Evolutionary conservation across 23 tunicate genomes (phyloP), one percentile per base, ranked within the genome.

Genomic region (Oikopleura dioica): DNA sequence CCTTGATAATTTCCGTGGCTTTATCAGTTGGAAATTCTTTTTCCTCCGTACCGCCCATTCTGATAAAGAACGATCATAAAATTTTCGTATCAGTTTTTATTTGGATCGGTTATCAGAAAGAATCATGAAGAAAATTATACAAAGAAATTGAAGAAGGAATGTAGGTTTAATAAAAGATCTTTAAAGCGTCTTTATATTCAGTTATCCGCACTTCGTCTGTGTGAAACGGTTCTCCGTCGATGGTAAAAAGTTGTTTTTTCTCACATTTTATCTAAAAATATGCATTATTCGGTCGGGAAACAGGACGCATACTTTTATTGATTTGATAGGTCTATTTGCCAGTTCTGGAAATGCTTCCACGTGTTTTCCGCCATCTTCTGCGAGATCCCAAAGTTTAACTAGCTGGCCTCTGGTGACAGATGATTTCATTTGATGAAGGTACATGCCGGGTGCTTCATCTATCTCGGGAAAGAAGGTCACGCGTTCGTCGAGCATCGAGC

Each of bases 331-430:
- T 44, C 16, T 44, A 9, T 9, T 44, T 16, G 16, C 9, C 16
- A 9, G 55, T 44, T 44, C 16, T 44, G 55, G 55, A 9, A 9
- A 9, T 44, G 16, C 55, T 9, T 44, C 55, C 16, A 44, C 55
- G 16, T 44, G 55, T 44, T 44, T 44, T 9, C 55, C 26, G 1
- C 86, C 96, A 37, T 75, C 76, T 78, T 82, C 89, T 72, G 84
- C 35, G 21, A 16, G 35, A 36, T 81, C 83, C 89, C 89, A 89
- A 0, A 69, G 35, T 59, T 79, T 81, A 38, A 89, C 35, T 36
- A 84, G 4, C 4, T 38, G 36, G 26, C 77, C 35, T 1, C 89
- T 81, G 1, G 78, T 77, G 0, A 58, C 35, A 29, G 76, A 36
- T 5, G 68, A 36, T 35, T 63, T 87, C 1, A 77, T 29, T 0